Base-by-base conservation (phyloP, 2,113 vertebrate genomes). In the Psilopsiagon aymara region DNA sequence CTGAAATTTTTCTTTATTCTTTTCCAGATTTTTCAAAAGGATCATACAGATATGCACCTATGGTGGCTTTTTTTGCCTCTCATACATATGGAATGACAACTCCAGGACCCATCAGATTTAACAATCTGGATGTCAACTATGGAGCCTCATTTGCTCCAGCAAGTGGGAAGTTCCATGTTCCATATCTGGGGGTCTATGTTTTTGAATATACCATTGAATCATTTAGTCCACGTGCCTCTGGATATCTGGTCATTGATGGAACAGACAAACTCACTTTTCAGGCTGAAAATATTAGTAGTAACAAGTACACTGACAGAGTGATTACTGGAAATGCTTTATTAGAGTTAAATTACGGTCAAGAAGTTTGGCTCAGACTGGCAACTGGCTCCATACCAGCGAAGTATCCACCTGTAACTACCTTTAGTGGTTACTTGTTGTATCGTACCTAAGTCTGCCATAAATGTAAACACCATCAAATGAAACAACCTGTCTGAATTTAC, bases 131-230 rank as follows among this genome's bases (percentile, higher is more conserved):
- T 29, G 97, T 98, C 85, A 98, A 98, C 86, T 98, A 98, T 0
- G 98, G 98, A 1, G 94, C 98, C 14, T 98, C 98, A 0, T 98
- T 98, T 84, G 97, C 97, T 8, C 98, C 98, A 67, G 97, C 95
- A 59, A 98, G 92, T 10, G 98, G 98, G 37, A 98, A 98, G 92
- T 98, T 98, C 82, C 96, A 96, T 24, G 94, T 98, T 88, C 98
- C 98, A 0, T 98, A 98, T 64, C 98, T 98, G 49, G 98, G 98
- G 9, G 98, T 98, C 16, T 98, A 98, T 87, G 94, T 98, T 60
- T 98, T 98, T 91, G 98, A 98, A 67, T 98, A 98, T 29, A 98
- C 97, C 11, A 97, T 98, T 67, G 98, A 98, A 88, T 98, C 98
- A 2, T 97, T 96, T 43, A 98, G 98, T 92, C 92, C 97, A 53